Evolutionary conservation across 2,113 vertebrate genomes (phyloP), one percentile per base, ranked within the genome.

Genomic region (Solenodon paradoxus): DNA sequence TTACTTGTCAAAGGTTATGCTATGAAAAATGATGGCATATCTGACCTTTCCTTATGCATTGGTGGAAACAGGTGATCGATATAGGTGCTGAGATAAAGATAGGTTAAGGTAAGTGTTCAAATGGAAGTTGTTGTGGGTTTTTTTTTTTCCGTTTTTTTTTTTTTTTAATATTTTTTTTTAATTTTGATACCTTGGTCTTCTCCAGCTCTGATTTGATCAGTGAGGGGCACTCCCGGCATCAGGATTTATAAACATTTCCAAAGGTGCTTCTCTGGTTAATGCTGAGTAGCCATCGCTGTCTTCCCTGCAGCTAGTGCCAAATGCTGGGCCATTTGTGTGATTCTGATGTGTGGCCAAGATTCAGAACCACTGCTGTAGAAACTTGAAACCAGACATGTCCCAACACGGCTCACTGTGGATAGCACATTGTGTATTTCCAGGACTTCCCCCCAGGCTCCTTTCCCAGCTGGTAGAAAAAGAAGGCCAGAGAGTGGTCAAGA

Each of bases 391-490:
- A 74, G 24, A 11, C 28, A 2, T 7, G 57, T 47, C 26, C 2
- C 17, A 69, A 42, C 7, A 63, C 64, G 9, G n/a, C 51, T 69
- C 20, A n/a, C 35, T 47, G 26, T 16, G 19, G n/a, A 17, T 42
- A 20, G 10, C 4, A 5, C 7, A 0, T 2, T 26, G 4, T 22
- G 28, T 16, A 22, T n/a, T 59, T 49, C 80, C 51, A 1, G 1
- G 3, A 30, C 51, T 26, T 28, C 26, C 53, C 32, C 35, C 8
- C 15, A 17, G 28, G 11, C 24, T 38, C 4, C 26, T 59, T 49
- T 35, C 47, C 35, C 49, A 26, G 16, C 7, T 4, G 28, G 17
- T 7, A 9, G 22, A 51, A 84, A 35, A 72, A 38, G 20, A 51
- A 6, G 49, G 49, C 30, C 32, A 74, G 26, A 45, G 40, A 66